phyloP scores from a whole-genome alignment of 2,113 vertebrate species.

The Redunca redunca region DNA sequence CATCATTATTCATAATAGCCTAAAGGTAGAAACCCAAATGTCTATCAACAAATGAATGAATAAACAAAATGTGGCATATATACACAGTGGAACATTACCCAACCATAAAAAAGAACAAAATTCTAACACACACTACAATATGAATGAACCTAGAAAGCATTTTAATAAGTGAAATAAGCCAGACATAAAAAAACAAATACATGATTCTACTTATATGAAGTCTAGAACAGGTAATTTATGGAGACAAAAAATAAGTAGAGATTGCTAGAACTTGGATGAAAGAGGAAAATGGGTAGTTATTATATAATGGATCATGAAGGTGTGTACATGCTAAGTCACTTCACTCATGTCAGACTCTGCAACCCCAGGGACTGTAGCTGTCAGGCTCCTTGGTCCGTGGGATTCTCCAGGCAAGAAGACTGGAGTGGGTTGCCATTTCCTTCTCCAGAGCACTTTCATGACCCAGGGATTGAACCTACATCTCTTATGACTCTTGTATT shows the following conservation, averaged over 20 bases:
- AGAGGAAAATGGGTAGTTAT: background rate
- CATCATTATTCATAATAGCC: background rate
- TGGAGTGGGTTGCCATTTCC: background rate
- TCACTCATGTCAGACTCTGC: background rate
- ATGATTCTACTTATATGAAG: background rate
- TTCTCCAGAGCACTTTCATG: background rate
- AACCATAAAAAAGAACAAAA: background rate
- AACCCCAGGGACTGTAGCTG: background rate
- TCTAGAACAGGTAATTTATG: background rate
- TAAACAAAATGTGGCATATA: background rate
- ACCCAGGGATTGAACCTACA: background rate
- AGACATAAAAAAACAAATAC: background rate
- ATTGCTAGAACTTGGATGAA: background rate
- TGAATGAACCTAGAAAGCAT: background rate
- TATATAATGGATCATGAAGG: background rate
- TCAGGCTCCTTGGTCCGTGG: background rate
- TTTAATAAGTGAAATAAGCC: background rate
- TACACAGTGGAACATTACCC: background rate
- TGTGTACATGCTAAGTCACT: background rate
- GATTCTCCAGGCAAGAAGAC: background rate
- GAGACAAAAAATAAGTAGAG: background rate
- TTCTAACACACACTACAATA: background rate
- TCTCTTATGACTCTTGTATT: background rate
- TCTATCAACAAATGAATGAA: background rate
- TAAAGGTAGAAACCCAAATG: background rate